phyloP scores from a whole-genome alignment of 2,113 vertebrate species.

The Tor tambroides region DNA sequence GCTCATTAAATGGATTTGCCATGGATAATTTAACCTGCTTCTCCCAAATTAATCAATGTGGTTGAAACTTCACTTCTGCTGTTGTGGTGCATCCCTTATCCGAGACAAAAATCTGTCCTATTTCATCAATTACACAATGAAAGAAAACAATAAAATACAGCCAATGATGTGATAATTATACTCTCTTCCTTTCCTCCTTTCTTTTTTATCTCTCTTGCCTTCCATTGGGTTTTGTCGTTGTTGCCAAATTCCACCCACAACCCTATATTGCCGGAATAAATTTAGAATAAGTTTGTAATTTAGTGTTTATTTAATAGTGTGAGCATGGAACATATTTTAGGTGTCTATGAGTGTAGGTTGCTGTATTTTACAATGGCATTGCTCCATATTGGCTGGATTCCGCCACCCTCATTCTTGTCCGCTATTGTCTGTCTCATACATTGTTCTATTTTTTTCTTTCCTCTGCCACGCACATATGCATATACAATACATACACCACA shows the following conservation, averaged over 20 bases:
- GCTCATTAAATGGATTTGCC: conserved; percentile 45
- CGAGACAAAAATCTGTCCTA: background rate
- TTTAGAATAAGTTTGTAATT: background rate
- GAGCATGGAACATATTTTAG: background rate
- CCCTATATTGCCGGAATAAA: background rate
- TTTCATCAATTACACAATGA: conserved; percentile 26
- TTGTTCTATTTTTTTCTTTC: conserved; percentile 22
- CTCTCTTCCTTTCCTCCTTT: background rate
- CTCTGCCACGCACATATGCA: background rate
- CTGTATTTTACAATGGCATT: background rate
- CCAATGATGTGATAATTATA: background rate
- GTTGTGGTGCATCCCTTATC: background rate
- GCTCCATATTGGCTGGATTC: conserved; percentile 25
- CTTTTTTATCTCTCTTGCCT: background rate
- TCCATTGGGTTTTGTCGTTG: background rate
- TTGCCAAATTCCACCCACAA: conserved; percentile 20
- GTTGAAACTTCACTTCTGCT: background rate
- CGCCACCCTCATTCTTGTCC: background rate
- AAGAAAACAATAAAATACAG: background rate
- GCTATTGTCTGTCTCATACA: conserved; percentile 6
- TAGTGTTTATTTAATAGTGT: background rate
- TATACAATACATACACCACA: conserved; percentile 5
- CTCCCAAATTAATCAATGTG: conserved; percentile 25
- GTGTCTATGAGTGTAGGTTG: background rate
- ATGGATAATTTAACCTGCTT: conserved; percentile 46